A percentile compares a stretch with the other conserved stretches of the same genome.
Conservation (phyloP, 2,888 invertebrate genomes). For the Tinea semifulvella region DNA sequence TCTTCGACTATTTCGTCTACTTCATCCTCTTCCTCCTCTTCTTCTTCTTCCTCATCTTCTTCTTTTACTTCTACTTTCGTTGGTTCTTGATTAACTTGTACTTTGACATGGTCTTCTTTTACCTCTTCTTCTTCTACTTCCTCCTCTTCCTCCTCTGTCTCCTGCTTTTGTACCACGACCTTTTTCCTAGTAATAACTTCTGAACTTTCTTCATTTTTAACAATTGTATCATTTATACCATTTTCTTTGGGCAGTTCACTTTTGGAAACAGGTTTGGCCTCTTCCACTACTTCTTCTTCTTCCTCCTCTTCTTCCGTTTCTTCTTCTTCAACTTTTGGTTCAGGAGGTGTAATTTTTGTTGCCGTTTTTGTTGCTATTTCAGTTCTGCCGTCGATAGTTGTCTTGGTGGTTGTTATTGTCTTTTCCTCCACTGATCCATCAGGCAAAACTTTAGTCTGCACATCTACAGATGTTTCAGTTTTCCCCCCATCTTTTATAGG, state of each 20-base stretch:
- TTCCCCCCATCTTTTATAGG: constrained; percentile 47
- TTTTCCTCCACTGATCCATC: constrained; percentile 51
- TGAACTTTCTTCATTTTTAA: constrained; percentile 42
- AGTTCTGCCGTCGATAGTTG: constrained; percentile 51
- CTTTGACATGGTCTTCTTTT: constrained; percentile 25
- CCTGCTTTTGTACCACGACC: constrained; percentile 33
- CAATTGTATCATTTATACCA: constrained; percentile 22
- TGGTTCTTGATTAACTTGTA: constrained; percentile 28
- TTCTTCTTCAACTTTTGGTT: constrained; percentile 31
- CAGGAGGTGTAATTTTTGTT: constrained; percentile 48
- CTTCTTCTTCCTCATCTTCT: constrained; percentile 18
- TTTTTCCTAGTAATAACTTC: constrained; percentile 31
- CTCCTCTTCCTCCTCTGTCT: constrained; percentile 24
- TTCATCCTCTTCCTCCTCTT: constrained; percentile 16
- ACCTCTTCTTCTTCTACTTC: constrained; percentile 30
- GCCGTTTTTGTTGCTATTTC: constrained; percentile 54
- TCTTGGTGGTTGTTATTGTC: constrained; percentile 53
- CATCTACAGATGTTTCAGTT: constrained; percentile 55
- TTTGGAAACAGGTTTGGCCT: constrained; percentile 11
- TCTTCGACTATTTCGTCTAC: constrained; percentile 18
- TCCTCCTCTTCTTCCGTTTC: constrained; percentile 26
- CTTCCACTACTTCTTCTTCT: constrained; percentile 25
- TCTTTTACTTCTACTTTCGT: constrained; percentile 18
- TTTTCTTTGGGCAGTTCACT: not conserved
- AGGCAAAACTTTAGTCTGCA: constrained; percentile 42